These are phyloP conservation scores for Latrodectus elegans DNA, from an alignment of 2,888 invertebrate species.

Conservation along the genomic window DNA sequence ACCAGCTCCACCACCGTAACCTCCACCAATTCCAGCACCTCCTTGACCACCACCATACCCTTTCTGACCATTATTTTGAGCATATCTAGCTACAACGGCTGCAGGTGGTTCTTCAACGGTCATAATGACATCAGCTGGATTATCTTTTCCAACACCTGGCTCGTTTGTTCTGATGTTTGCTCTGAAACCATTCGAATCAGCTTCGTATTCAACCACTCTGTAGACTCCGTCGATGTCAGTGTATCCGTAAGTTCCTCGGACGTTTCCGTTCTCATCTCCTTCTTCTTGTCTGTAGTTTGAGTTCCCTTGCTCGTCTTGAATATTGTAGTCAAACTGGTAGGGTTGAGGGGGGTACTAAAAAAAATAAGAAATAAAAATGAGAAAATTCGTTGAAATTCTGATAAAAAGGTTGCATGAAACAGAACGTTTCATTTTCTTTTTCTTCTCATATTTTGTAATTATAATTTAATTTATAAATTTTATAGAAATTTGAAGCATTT, in stretches of 20 bases:
- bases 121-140: slow-evolving; percentile 65
- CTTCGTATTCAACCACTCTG: slow-evolving; percentile 71
- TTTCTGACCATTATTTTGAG: slow-evolving; percentile 46
- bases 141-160: slow-evolving; percentile 66
- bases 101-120: slow-evolving; percentile 63
- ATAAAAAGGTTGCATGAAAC: background rate
- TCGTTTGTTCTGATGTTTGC: slow-evolving; percentile 70
- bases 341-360: slow-evolving; percentile 68
- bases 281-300: slow-evolving; percentile 70
- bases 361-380: background rate
- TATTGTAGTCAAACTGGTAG: slow-evolving; percentile 71
- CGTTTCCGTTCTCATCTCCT: slow-evolving; percentile 70
- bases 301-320: slow-evolving; percentile 71
- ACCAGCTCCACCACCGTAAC: slow-evolving; percentile 28
- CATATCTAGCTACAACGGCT: slow-evolving; percentile 60
- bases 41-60: slow-evolving; percentile 55
- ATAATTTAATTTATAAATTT: no score
- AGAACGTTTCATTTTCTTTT: background rate
- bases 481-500: no score
- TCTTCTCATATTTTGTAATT: background rate
- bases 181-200: slow-evolving; percentile 71
- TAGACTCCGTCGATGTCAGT: slow-evolving; percentile 71
- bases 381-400: background rate
- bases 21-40: slow-evolving; percentile 35
- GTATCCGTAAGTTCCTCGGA: slow-evolving; percentile 71